A percentile compares a stretch with the other conserved stretches of the same genome.
Evolutionary conservation across 1,140 invertebrate species (phyloP).

Genomic region (Drosophila kepulauana): DNA sequence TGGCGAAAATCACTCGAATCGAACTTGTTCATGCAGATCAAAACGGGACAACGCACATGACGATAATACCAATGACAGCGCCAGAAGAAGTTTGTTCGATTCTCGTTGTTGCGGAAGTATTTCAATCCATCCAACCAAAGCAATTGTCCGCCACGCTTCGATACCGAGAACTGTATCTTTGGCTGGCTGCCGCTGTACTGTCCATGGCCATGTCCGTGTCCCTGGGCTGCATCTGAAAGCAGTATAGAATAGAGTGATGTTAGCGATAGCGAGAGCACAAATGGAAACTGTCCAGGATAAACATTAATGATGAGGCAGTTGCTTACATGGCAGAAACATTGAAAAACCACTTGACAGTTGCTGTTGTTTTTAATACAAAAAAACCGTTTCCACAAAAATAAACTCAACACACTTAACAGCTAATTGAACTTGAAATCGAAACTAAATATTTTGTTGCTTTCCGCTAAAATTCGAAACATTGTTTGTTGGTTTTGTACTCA

Average conservation of each 20-base stretch:
- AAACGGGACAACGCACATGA: conserved; percentile 75
- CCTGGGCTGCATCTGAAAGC: conserved; percentile 32
- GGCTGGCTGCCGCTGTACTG: conserved; percentile 69
- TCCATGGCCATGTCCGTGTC: conserved; percentile 60
- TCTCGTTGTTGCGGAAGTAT: conserved; percentile 81
- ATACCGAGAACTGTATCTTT: conserved; percentile 76
- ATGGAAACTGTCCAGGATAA: not conserved
- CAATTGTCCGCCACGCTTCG: conserved; percentile 78
- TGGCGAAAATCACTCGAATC: conserved; percentile 75
- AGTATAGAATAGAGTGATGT: conserved; percentile 17
- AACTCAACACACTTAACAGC: conserved; percentile 54
- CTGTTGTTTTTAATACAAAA: conserved; percentile 64
- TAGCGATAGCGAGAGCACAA: conserved; percentile 13
- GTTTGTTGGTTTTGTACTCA: conserved; percentile 55
- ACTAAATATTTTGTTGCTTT: conserved; percentile 15
- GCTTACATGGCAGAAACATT: conserved; percentile 32
- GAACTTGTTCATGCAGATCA: conserved; percentile 83
- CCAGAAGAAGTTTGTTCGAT: conserved; percentile 81
- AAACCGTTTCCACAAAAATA: conserved; percentile 30
- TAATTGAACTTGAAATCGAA: conserved; percentile 31
- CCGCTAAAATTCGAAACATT: conserved; percentile 44
- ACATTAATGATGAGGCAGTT: not conserved
- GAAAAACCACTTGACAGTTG: conserved; percentile 45
- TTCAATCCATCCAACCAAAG: conserved; percentile 81
- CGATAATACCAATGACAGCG: conserved; percentile 84